Conservation (phyloP, 1,140 invertebrate genomes). For the Solenopsis fugax region DNA sequence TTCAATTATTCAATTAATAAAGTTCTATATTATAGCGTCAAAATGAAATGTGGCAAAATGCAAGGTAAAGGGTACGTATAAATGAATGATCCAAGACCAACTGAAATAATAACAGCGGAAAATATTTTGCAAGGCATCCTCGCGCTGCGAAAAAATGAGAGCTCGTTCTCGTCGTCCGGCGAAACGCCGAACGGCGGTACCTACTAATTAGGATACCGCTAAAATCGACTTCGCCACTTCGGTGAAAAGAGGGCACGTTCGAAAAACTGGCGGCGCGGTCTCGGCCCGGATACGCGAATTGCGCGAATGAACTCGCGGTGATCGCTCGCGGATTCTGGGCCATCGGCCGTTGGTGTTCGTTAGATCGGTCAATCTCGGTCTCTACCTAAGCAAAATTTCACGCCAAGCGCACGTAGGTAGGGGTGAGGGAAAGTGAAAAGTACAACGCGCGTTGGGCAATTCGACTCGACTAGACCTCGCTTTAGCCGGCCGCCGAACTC, state of each 20-base stretch:
- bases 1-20: not conserved
- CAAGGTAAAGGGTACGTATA: not conserved
- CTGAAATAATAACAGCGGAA: not conserved
- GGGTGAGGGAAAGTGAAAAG: constrained; percentile 83
- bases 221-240: not conserved
- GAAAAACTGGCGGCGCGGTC: not conserved
- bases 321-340: constrained; percentile 75
- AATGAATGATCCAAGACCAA: not conserved
- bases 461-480: constrained; percentile 74
- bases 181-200: not conserved
- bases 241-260: not conserved
- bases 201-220: not conserved
- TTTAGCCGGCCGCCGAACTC: constrained; percentile 76
- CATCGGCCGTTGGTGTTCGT: constrained; percentile 60
- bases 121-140: not conserved
- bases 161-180: not conserved
- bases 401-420: constrained; percentile 63
- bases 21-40: not conserved
- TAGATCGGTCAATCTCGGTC: constrained; percentile 34
- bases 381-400: constrained; percentile 76
- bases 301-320: not conserved
- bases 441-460: constrained; percentile 82
- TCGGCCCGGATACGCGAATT: constrained; percentile 13
- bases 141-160: not conserved
- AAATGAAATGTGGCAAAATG: not conserved